Base-by-base conservation (phyloP, 2,113 vertebrate species). In the Polypterus bichir region DNA sequence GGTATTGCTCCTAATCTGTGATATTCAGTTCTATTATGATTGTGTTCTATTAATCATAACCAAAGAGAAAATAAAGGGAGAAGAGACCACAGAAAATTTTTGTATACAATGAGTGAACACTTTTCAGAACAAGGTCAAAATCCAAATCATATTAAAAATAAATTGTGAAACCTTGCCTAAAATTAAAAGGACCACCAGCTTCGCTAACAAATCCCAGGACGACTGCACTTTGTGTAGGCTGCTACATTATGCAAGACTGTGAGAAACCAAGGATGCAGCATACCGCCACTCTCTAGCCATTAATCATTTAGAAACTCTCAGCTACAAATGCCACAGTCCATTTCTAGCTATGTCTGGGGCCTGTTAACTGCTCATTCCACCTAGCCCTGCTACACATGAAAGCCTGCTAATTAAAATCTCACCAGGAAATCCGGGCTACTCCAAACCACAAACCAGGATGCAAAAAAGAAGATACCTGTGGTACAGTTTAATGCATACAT, bases 201-300 rank as follows among this genome's bases (percentile, higher is more conserved):
- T 56, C 54, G 48, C 54, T 45, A 44, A 6, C n/a, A 3, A 57
- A 10, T 55, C 54, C 65, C 54, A 44, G 49, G 59, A 46, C 56
- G 6, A 11, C 48, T 53, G n/a, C 27, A 57, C 60, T 61, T 60
- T 10, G 54, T 55, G 45, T n/a, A 62, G 54, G 47, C 60, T 59
- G 9, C 64, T 66, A 60, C 65, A 66, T 66, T 66, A 62, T 57
- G 54, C 60, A 66, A 60, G 48, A 66, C 47, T 48, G 27, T 6
- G 56, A 7, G 3, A 44, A 57, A 45, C 3, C 3, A 45, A 57
- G 56, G 5, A 5, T 3, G 54, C 64, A 47, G 54, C 46, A n/a
- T 44, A 5, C 65, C 65, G 57, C 60, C 9, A 46, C 60, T 66
- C 44, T 56, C 54, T 57, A 53, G 10, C 61, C 65, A 66, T 66